Percentiles rank a stretch among this genome's conserved stretches.
phyloP scores from a whole-genome alignment of 2,888 invertebrate genomes.

The Lymantria monacha region DNA sequence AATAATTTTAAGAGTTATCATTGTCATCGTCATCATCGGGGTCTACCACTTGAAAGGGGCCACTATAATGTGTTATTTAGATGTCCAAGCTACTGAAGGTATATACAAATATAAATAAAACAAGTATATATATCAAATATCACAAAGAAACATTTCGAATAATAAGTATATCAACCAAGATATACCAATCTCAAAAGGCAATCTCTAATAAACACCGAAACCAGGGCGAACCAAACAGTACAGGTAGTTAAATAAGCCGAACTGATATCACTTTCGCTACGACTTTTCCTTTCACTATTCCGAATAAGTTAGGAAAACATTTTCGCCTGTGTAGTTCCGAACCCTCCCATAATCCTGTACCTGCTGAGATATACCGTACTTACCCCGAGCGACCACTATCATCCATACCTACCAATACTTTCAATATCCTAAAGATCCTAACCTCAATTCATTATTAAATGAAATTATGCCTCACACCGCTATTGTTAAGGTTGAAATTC shows the following conservation, averaged over 20 bases:
- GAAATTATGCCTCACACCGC: slow-evolving; percentile 10
- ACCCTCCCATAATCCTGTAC: slow-evolving; percentile 78
- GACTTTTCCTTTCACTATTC: slow-evolving; percentile 75
- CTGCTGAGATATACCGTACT: slow-evolving; percentile 79
- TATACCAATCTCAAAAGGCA: background rate
- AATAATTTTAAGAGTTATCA: too few species aligned
- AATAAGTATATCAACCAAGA: background rate
- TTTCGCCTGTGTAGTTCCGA: slow-evolving; percentile 69
- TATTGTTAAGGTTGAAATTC: slow-evolving; percentile 26
- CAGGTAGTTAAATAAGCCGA: slow-evolving; percentile 27
- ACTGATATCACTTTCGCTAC: slow-evolving; percentile 68
- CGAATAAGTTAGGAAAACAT: slow-evolving; percentile 79
- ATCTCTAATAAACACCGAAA: slow-evolving; percentile 4
- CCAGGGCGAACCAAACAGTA: slow-evolving; percentile 22
- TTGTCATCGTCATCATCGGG: too few species aligned
- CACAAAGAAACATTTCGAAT: background rate
- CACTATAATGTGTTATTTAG: too few species aligned
- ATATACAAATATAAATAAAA: too few species aligned
- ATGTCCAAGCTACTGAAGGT: too few species aligned
- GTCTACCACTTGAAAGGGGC: too few species aligned
- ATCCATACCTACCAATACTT: slow-evolving; percentile 67
- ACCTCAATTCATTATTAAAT: slow-evolving; percentile 5
- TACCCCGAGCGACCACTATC: slow-evolving; percentile 77
- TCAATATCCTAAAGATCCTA: slow-evolving; percentile 20
- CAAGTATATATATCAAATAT: background rate